Base-by-base conservation (phyloP, 2,888 invertebrate species). In the Ophioninae sp. region DNA sequence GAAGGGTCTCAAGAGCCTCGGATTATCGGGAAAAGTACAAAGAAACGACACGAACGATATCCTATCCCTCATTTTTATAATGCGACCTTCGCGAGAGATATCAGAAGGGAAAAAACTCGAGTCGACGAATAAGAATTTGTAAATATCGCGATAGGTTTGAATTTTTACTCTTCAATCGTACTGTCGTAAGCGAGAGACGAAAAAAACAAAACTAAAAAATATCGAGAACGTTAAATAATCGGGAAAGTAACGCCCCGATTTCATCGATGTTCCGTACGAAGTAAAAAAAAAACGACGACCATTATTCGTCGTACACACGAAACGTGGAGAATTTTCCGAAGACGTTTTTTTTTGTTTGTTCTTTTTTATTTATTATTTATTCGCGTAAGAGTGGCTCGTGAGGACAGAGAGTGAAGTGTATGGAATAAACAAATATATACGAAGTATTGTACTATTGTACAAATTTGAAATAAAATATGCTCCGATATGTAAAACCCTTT, bases 331-430 rank as follows among this genome's bases (percentile, higher is more conserved):
- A 56, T 65, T 71, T 68, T 79, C 78, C 76, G 68, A 64, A 85
- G 83, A 88, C 30, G 30, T 30, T 30, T 30, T 30, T 30, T 1
- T 30, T 30, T 30, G 30, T 30, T 30, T 30, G 30, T 30, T 30
- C n/a, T 87, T 88, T 88, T 89, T 87, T 90, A 91, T 91, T 90
- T 91, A 91, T 91, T 92, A 92, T 92, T 91, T 92, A 92, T 91
- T 92, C 89, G 88, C 88, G 89, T 88, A 87, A 88, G 91, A 85
- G 23, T 85, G 81, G 86, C 84, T 89, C 89, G 88, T 89, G 89
- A 89, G 86, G 88, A 79, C 86, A 87, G 88, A 87, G 88, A 90
- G 89, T 87, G 87, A 87, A 88, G 59, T 51, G 86, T 88, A 86
- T 83, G 87, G 86, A 86, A 84, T 86, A 86, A 87, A 69, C 78